A percentile compares a stretch with the other conserved stretches of the same genome.
Conservation (phyloP, 2,113 vertebrate genomes). For the Zootoca vivipara region DNA sequence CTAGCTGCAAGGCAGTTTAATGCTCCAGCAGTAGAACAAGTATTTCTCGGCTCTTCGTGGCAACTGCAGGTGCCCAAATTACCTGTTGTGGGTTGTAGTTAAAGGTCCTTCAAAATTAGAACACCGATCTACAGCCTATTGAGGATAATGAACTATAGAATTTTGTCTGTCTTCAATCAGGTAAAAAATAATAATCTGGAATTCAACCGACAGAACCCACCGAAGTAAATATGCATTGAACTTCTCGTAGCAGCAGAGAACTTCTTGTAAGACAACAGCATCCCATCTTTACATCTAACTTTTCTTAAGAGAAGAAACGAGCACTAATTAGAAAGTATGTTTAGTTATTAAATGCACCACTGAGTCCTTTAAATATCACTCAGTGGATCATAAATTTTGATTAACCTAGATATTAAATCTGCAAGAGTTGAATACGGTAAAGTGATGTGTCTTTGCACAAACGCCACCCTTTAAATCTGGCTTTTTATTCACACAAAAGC, state of each 20-base stretch:
- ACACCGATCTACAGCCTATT: background rate
- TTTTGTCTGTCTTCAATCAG: background rate
- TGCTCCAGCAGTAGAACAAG: background rate
- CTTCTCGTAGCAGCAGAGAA: background rate
- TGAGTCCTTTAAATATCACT: constrained; percentile 72
- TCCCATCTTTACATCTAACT: constrained; percentile 26
- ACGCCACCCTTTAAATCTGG: background rate
- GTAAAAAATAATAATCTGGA: background rate
- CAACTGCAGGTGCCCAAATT: background rate
- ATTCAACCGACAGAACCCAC: background rate
- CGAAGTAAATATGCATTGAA: background rate
- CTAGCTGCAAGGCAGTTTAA: background rate
- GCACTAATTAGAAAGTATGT: constrained; percentile 73
- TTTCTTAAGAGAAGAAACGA: constrained; percentile 65
- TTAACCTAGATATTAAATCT: constrained; percentile 64
- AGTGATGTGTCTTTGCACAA: background rate
- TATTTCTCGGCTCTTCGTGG: background rate
- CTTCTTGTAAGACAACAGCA: background rate
- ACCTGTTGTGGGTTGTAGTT: too few species aligned
- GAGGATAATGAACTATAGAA: background rate
- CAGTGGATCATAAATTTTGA: constrained; percentile 72
- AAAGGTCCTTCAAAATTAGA: background rate
- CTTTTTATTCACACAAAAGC: background rate
- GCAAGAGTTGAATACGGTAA: constrained; percentile 47
- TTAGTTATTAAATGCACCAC: constrained; percentile 74